Conservation (phyloP, 2,888 invertebrate species). For the Drosophila monieri region DNA sequence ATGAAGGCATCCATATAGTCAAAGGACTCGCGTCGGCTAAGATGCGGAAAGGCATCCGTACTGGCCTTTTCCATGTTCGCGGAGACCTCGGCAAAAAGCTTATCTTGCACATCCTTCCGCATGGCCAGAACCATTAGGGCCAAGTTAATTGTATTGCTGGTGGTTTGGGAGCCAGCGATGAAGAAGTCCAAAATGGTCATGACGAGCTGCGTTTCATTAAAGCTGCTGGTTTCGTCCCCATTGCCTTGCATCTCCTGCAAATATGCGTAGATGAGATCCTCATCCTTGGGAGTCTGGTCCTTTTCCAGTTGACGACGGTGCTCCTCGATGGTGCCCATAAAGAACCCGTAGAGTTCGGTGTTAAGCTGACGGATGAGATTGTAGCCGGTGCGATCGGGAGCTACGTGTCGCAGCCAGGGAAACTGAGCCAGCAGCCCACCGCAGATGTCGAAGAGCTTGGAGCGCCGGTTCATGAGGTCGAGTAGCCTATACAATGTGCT, state of each 20-base stretch:
- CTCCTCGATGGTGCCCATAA: conserved; percentile 86
- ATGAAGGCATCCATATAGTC: conserved; percentile 86
- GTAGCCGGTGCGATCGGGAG: conserved; percentile 87
- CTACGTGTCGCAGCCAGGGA: conserved; percentile 87
- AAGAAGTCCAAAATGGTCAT: conserved; percentile 88
- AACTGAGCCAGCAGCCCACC: conserved; percentile 86
- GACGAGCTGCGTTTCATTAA: conserved; percentile 87
- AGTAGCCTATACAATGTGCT: conserved; percentile 84
- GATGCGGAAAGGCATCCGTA: conserved; percentile 64
- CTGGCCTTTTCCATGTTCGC: conserved; percentile 68
- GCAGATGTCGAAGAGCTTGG: conserved; percentile 86
- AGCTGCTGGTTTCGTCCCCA: conserved; percentile 62
- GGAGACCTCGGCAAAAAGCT: conserved; percentile 86
- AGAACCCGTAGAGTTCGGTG: conserved; percentile 85
- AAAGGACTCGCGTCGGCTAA: conserved; percentile 84
- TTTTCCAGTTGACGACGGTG: conserved; percentile 83
- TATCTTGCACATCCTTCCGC: conserved; percentile 86
- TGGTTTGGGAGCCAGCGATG: conserved; percentile 88
- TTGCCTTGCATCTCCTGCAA: conserved; percentile 86
- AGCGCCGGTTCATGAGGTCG: conserved; percentile 84
- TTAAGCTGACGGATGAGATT: conserved; percentile 86
- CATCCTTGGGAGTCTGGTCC: conserved; percentile 82
- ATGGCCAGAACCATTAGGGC: conserved; percentile 86
- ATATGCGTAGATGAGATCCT: conserved; percentile 88
- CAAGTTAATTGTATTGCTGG: conserved; percentile 87